These are phyloP conservation scores for Mechanitis mazaeus DNA, from an alignment of 2,888 invertebrate genomes.

Conservation along the genomic window DNA sequence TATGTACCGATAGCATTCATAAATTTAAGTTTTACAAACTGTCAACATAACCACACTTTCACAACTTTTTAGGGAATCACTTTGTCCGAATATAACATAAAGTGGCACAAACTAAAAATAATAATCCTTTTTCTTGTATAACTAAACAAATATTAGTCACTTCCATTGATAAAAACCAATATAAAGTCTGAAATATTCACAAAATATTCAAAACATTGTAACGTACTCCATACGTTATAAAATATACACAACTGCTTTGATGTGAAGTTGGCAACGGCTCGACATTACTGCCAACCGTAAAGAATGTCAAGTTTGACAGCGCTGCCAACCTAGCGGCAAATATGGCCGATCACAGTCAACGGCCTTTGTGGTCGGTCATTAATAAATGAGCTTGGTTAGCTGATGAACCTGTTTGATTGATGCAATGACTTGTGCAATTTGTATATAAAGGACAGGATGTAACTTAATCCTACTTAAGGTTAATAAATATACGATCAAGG, in stretches of 20 bases:
- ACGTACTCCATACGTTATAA: constrained; percentile 46
- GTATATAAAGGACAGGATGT: constrained; percentile 27
- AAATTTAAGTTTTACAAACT: constrained; percentile 36
- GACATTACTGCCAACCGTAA: constrained; percentile 33
- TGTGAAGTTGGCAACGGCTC: constrained; percentile 50
- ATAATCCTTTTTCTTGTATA: constrained; percentile 23
- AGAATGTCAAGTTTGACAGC: constrained; percentile 28
- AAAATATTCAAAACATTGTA: constrained; percentile 59
- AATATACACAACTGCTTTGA: constrained; percentile 43
- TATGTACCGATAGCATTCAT: constrained; percentile 22
- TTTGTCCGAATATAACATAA: constrained; percentile 20
- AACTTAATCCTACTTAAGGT: constrained; percentile 18
- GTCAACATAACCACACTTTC: constrained; percentile 67
- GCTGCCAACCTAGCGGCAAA: constrained; percentile 43
- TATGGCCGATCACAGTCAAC: constrained; percentile 49
- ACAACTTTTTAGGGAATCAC: constrained; percentile 31
- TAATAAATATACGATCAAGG: constrained; percentile 22
- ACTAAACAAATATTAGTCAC: constrained; percentile 30
- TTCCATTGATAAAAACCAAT: constrained; percentile 50
- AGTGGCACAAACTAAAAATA: constrained; percentile 30
- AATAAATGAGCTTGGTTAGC: constrained; percentile 48
- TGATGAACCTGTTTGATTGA: constrained; percentile 42
- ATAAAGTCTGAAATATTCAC: constrained; percentile 35
- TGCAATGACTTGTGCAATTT: constrained; percentile 32
- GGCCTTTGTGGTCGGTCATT: constrained; percentile 40